These are phyloP conservation scores for Tragelaphus strepsiceros DNA, from an alignment of 2,113 vertebrate genomes.

Conservation along the genomic window DNA sequence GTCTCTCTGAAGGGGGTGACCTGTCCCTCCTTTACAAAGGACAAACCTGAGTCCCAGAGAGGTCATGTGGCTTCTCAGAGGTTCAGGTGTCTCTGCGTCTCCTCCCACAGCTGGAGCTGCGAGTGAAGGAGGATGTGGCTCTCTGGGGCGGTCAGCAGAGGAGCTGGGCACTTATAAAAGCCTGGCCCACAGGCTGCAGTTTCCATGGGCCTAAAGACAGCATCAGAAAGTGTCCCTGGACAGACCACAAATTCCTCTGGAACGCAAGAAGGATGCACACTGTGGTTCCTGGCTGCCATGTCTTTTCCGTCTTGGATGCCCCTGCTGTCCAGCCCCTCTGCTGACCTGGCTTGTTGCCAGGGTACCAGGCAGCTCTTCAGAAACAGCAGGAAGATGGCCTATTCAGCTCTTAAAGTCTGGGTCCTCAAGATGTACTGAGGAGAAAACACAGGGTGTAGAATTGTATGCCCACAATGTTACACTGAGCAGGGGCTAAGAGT, in stretches of 20 bases:
- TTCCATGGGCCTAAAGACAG: neutral
- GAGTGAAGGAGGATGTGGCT: neutral
- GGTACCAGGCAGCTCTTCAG: neutral
- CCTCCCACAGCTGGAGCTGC: neutral
- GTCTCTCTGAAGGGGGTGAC: neutral
- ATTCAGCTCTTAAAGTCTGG: neutral
- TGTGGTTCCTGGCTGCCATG: neutral
- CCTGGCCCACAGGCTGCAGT: neutral
- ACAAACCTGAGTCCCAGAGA: neutral
- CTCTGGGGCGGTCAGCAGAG: fast-evolving
- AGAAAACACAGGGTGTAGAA: neutral
- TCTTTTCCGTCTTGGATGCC: neutral
- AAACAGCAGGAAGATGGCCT: neutral
- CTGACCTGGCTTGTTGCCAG: too few species aligned
- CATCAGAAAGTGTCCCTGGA: neutral
- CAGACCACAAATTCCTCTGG: neutral
- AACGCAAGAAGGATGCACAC: fast-evolving
- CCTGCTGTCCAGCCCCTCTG: neutral
- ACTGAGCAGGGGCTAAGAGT: neutral
- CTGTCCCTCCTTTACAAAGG: neutral
- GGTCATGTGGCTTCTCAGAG: neutral
- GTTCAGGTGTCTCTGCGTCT: neutral
- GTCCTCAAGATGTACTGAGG: neutral
- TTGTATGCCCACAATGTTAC: fast-evolving
- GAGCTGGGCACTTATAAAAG: neutral